These are phyloP conservation scores for Microplitis deprimator DNA, from an alignment of 2,888 invertebrate species.

Conservation along the genomic window DNA sequence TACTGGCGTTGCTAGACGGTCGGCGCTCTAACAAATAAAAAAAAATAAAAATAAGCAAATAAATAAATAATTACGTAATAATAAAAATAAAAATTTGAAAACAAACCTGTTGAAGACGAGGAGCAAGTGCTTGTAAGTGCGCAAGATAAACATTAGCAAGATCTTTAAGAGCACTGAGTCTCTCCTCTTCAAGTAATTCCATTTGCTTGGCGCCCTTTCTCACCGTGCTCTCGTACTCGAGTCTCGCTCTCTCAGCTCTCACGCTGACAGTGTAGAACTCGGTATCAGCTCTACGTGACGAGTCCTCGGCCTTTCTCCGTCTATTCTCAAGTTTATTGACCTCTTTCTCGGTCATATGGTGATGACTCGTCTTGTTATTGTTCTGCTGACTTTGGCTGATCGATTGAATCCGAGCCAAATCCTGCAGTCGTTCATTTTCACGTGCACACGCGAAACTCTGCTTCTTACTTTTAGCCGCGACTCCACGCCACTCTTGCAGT, in stretches of 20 bases:
- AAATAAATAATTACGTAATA: not conserved
- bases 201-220: slow-evolving; percentile 88
- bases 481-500: slow-evolving; percentile 87
- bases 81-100: not conserved
- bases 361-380: slow-evolving; percentile 70
- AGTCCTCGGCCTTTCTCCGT: slow-evolving; percentile 90
- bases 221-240: slow-evolving; percentile 94
- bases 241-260: slow-evolving; percentile 88
- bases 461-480: slow-evolving; percentile 92
- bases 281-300: slow-evolving; percentile 91
- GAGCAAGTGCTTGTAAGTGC: slow-evolving; percentile 80
- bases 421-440: slow-evolving; percentile 93
- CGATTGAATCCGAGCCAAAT: slow-evolving; percentile 75
- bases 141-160: slow-evolving; percentile 75
- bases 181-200: slow-evolving; percentile 91
- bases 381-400: slow-evolving; percentile 75
- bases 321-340: slow-evolving; percentile 88
- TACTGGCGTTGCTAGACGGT: slow-evolving; percentile 80
- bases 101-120: slow-evolving; percentile 80
- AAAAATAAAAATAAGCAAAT: slow-evolving; percentile 14
- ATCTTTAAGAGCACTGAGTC: slow-evolving; percentile 85
- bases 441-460: slow-evolving; percentile 88
- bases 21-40: slow-evolving; percentile 76
- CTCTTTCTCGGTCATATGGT: slow-evolving; percentile 75
- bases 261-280: slow-evolving; percentile 94